A percentile compares a stretch with the other conserved stretches of the same genome.
These are phyloP conservation scores for Cavia porcellus DNA, from an alignment of 2,113 vertebrate species.

Conservation along the genomic window DNA sequence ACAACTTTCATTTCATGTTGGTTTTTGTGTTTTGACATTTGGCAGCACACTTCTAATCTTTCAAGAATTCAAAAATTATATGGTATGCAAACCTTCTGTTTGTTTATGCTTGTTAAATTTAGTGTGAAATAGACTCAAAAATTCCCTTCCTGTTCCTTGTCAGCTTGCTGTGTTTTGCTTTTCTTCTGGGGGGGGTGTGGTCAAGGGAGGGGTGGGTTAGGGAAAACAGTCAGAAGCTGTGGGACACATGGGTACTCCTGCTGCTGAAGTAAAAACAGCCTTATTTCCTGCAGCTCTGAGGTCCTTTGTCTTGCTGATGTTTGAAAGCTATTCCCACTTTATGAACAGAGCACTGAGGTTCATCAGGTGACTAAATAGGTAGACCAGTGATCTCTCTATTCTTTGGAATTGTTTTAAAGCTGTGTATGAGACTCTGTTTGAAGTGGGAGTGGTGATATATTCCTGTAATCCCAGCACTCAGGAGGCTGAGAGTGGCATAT, in stretches of 20 bases:
- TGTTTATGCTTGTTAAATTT: conserved; percentile 65
- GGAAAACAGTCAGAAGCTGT: neutral
- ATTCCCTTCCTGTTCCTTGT: neutral
- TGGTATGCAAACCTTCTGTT: conserved; percentile 11
- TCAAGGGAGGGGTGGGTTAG: neutral
- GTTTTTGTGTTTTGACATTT: conserved; percentile 72
- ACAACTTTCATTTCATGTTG: conserved; percentile 61
- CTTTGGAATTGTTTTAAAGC: neutral
- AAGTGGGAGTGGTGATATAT: neutral
- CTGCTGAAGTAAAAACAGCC: neutral
- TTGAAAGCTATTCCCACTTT: neutral
- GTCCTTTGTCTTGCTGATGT: neutral
- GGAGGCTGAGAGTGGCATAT: neutral
- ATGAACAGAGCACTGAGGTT: neutral
- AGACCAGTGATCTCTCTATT: neutral
- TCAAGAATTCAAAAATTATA: conserved; percentile 70
- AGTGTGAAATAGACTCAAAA: conserved; percentile 59
- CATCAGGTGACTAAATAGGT: neutral
- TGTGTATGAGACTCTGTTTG: neutral
- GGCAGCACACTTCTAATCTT: conserved; percentile 56
- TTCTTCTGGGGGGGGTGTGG: neutral
- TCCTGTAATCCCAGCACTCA: neutral
- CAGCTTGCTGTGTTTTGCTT: neutral
- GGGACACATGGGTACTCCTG: neutral
- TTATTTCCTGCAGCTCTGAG: too few relatives aligned